These are phyloP conservation scores for Diploscapter pachys DNA, from an alignment of 1,140 invertebrate genomes.

Conservation along the genomic window DNA sequence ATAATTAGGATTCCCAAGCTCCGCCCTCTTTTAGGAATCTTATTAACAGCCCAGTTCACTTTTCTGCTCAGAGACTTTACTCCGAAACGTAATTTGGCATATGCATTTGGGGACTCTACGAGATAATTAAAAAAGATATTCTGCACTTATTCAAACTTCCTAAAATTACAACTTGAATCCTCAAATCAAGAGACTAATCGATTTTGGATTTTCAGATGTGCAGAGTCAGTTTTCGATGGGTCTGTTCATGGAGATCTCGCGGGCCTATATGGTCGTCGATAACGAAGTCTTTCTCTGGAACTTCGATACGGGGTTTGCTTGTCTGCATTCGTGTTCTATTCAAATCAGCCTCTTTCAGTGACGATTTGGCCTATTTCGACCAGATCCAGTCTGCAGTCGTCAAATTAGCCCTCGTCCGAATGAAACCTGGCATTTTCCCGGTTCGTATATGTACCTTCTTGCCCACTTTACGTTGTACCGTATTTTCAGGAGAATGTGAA, in stretches of 20 bases:
- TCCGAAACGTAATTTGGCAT: too few species aligned
- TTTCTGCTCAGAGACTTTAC: too few species aligned
- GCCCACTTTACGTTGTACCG: slow-evolving; percentile 78
- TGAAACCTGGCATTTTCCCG: slow-evolving; percentile 54
- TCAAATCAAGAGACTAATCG: background rate
- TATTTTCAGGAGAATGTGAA: slow-evolving; percentile 77
- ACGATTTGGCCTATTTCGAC: slow-evolving; percentile 60
- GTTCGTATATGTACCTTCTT: slow-evolving; percentile 33
- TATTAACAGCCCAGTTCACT: too few species aligned
- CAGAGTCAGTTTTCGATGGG: slow-evolving; percentile 93
- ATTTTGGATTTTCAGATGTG: slow-evolving; percentile 68
- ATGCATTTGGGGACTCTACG: too few species aligned
- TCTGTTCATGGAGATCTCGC: slow-evolving; percentile 85
- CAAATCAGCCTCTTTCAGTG: slow-evolving; percentile 37
- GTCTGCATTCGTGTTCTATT: slow-evolving; percentile 6
- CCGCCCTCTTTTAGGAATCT: too few species aligned
- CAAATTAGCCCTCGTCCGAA: slow-evolving; percentile 51
- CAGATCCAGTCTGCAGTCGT: slow-evolving; percentile 59
- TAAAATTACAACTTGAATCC: too few species aligned
- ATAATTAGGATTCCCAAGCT: too few species aligned
- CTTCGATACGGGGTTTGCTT: slow-evolving; percentile 70
- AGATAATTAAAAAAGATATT: too few species aligned
- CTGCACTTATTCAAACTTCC: too few species aligned
- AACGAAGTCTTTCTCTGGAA: slow-evolving; percentile 96
- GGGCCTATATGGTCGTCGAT: slow-evolving; percentile 95